Percentiles rank a stretch among this genome's conserved stretches.
Conservation (phyloP, 2,888 invertebrate species). For the Callimorpha dominula region DNA sequence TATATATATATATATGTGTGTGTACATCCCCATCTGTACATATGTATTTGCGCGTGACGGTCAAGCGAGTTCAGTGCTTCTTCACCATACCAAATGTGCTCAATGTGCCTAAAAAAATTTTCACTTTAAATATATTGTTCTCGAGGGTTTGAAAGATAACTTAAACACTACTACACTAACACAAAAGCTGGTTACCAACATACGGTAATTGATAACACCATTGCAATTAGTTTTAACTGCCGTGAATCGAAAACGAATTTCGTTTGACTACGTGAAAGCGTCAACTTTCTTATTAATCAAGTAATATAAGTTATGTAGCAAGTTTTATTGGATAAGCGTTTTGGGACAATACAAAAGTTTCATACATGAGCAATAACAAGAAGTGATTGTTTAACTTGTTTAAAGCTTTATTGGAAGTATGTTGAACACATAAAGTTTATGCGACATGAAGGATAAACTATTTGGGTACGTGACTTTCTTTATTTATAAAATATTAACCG, state of each 20-base stretch:
- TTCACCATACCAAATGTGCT: no score
- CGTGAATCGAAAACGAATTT: background rate
- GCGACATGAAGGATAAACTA: background rate
- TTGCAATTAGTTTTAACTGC: background rate
- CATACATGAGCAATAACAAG: constrained; percentile 34
- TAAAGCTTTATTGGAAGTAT: constrained; percentile 35
- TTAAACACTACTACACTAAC: background rate
- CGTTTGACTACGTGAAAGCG: constrained; percentile 24
- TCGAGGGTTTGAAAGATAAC: background rate
- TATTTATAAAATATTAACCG: background rate
- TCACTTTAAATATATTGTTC: background rate
- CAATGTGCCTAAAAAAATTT: background rate
- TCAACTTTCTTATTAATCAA: constrained; percentile 59
- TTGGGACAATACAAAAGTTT: constrained; percentile 60
- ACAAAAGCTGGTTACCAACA: background rate
- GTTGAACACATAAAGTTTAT: constrained; percentile 18
- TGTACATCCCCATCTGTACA: no score
- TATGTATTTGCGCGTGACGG: no score
- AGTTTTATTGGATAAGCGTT: constrained; percentile 63
- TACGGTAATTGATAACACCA: background rate
- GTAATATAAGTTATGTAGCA: constrained; percentile 55
- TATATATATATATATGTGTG: no score
- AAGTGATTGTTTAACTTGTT: constrained; percentile 35
- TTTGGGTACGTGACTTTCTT: constrained; percentile 1
- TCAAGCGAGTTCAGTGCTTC: no score